Base-by-base conservation (phyloP, 2,113 vertebrate species). In the Pseudorhombus dupliciocellatus region DNA sequence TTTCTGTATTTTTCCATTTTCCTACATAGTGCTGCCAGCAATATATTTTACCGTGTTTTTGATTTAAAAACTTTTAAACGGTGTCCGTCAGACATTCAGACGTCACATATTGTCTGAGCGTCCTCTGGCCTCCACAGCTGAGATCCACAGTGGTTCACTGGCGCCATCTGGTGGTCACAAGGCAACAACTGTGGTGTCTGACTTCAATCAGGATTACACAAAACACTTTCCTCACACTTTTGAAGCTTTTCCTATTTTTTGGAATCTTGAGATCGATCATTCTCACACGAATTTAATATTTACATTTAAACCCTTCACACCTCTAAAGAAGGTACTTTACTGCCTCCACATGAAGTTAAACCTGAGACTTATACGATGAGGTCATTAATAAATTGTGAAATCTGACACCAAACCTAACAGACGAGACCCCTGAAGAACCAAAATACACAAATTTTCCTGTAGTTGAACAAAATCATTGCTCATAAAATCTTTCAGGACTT, bases 101-200 rank as follows among this genome's bases (percentile, higher is more conserved):
- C 7, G 28, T 54, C 4, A 34, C 4, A 28, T 15, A 5, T 14
- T 6, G 14, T 20, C 10, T 52, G 11, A 26, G 0, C 0, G 30
- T 46, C 42, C 16, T 46, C 15, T 20, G 42, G 42, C 18, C 7
- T 18, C 18, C 42, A 7, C 4, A 50, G 40, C 25, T 0, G 46
- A 52, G 2, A 22, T 6, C 1, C 30, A 18, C 1, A 69, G 51
- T 40, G 15, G 67, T 28, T 31, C 22, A 26, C 5, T 77, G 60
- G 0, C n/a, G 14, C 87, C 87, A 82, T 57, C 87, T 84, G 28
- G 73, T 75, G 57, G 54, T 8, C 4, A 3, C 16, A 46, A 18
- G 5, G 5, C 44, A 46, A 18, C 18, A 18, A 40, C 37, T 40
- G 4, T 40, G 8, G 4, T 40, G 7, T 40, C 37, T 40, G 4